These are phyloP conservation scores for Ptychodera flava DNA, from an alignment of 35 echinoderm and acorn worm species.

Conservation along the genomic window DNA sequence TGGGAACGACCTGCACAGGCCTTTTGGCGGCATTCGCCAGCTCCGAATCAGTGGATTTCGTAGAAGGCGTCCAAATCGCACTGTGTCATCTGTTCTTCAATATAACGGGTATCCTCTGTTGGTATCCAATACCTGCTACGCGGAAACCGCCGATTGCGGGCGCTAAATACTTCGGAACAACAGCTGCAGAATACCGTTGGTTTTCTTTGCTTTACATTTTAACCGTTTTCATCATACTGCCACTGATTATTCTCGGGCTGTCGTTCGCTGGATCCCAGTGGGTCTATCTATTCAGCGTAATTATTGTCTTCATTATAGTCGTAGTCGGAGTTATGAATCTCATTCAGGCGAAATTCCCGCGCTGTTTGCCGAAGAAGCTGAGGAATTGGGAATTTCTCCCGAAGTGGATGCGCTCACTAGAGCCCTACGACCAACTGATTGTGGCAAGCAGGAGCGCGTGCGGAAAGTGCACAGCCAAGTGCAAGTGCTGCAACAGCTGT, in stretches of 20 bases:
- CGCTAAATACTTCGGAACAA: not conserved
- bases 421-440: constrained; percentile 2
- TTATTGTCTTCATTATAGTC: not conserved
- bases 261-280: not conserved
- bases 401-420: constrained; percentile 42
- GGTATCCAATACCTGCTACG: not conserved
- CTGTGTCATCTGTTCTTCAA: not conserved
- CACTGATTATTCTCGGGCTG: not conserved
- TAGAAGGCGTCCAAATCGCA: not conserved
- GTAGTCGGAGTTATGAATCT: not conserved
- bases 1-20: not conserved
- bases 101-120: not conserved
- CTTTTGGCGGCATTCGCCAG: not conserved
- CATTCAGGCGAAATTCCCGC: not conserved
- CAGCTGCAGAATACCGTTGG: not conserved
- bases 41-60: not conserved
- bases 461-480: not conserved
- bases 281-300: not conserved
- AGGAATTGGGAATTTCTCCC: constrained; percentile 45
- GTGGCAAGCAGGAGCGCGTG: not conserved
- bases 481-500: not conserved
- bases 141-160: not conserved
- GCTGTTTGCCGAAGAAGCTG: constrained; percentile 25
- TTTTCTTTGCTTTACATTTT: not conserved
- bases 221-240: not conserved